Base-by-base conservation (phyloP, 2,113 vertebrate genomes). In the Bothrops jararaca region DNA sequence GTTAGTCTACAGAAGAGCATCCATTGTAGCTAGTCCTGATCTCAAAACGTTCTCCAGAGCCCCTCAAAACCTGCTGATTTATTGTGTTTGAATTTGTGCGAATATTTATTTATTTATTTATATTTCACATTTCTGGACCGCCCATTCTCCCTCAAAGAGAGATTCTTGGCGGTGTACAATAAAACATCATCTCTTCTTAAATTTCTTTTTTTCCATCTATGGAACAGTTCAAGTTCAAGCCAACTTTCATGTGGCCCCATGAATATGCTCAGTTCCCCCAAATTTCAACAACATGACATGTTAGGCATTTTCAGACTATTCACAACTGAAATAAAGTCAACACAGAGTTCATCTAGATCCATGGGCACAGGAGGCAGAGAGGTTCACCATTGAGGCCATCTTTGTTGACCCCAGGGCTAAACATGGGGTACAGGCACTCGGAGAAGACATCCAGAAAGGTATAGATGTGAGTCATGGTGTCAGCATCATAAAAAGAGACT, bases 401-500 rank as follows among this genome's bases (percentile, higher is more conserved):
- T 39, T 89, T 92, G 45, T 92, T 92, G 69, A 92, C 54, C 1
- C 92, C 92, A 3, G 92, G 92, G 54, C 92, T 92, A 94, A 98
- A 98, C 95, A 98, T 98, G 0, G 98, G 97, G 95, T 98, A 97
- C 58, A 98, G 97, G 23, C 96, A 96, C 94, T 98, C 98, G 0
- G 53, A 85, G 92, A 98, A 98, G 20, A 95, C 97, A 85, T 98
- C 98, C 0, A 90, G 97, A 95, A 98, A 98, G 12, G 98, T 98
- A 93, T 98, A 90, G 42, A 98, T 97, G 15, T 98, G 98, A 90
- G 96, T 95, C 85, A 98, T 97, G 42, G 98, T 97, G 74, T 98
- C 98, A 0, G 96, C 96, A 0, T 98, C 98, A 96, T 97, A 98
- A 96, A 98, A 98, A 86, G 98, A 98, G 93, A 98, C 97, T 3